Evolutionary conservation across 2,113 vertebrate genomes (phyloP).

Genomic region (Peromyscus californicus): DNA sequence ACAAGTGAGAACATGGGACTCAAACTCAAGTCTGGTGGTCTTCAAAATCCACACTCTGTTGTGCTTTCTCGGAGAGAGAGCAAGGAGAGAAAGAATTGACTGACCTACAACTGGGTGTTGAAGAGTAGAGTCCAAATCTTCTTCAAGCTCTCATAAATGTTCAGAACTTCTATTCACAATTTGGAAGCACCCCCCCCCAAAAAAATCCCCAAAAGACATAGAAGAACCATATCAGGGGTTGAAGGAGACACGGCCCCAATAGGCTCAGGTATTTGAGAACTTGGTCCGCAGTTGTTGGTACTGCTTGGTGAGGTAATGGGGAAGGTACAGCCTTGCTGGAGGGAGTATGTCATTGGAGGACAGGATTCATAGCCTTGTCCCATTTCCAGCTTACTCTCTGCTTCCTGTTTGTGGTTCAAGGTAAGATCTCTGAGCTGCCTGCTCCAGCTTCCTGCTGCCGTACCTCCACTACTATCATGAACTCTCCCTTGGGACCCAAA

Average conservation of each 20-base stretch:
- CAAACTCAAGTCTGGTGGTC: not conserved
- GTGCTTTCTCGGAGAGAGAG: not conserved
- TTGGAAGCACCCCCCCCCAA: slow-evolving; percentile 65
- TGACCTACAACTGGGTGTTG: not conserved
- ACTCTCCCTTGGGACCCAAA: not conserved
- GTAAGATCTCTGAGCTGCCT: not conserved
- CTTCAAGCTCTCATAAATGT: slow-evolving; percentile 76
- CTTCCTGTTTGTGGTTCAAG: not conserved
- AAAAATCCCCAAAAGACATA: slow-evolving; percentile 54
- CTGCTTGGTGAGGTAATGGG: not conserved
- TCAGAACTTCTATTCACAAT: slow-evolving; percentile 81
- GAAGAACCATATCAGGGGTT: not conserved
- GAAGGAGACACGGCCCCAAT: not conserved
- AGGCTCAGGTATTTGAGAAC: not conserved
- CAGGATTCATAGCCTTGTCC: not conserved
- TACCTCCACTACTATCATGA: no score
- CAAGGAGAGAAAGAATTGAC: not conserved
- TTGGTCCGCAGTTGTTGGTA: not conserved
- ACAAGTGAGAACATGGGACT: not conserved
- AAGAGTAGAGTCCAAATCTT: slow-evolving; percentile 81
- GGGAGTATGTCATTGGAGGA: no score
- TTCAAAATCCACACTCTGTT: not conserved
- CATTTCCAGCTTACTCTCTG: not conserved
- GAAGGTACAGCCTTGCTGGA: not conserved
- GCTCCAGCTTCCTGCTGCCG: not conserved